A percentile compares a stretch with the other conserved stretches of the same genome.
Evolutionary conservation across 1,140 invertebrate species (phyloP).

Genomic region (Dufourea novaeangliae): DNA sequence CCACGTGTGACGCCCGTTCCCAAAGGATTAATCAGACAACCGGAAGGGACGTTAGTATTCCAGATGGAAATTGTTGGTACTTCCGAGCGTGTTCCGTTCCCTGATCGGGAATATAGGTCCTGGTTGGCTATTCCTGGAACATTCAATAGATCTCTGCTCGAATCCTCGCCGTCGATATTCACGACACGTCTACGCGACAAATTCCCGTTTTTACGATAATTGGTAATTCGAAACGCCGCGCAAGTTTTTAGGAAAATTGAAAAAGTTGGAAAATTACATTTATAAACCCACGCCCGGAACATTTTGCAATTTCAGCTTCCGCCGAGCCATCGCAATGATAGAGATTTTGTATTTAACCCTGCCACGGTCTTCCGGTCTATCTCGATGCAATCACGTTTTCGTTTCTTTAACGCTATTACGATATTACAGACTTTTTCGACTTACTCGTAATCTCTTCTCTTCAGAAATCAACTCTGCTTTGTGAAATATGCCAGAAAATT

Average conservation of each 20-base stretch:
- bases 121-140: not conserved
- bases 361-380: not conserved
- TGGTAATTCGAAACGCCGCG: not conserved
- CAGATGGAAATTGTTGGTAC: conserved; percentile 10
- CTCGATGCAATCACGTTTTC: too few relatives aligned
- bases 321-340: too few relatives aligned
- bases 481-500: too few relatives aligned
- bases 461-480: too few relatives aligned
- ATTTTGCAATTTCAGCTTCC: not conserved
- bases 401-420: too few relatives aligned
- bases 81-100: not conserved
- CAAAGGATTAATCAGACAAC: conserved; percentile 38
- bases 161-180: not conserved
- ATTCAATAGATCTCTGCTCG: conserved; percentile 6
- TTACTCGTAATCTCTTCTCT: too few relatives aligned
- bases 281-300: not conserved
- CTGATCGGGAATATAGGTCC: not conserved
- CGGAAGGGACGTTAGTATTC: conserved; percentile 21
- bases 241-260: not conserved
- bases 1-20: conserved; percentile 1
- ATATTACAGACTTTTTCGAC: too few relatives aligned
- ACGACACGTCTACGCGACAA: not conserved
- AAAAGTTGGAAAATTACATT: not conserved
- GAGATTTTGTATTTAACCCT: too few relatives aligned
- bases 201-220: not conserved